Conservation (phyloP, 2,113 vertebrate species). For the Buteo buteo region DNA sequence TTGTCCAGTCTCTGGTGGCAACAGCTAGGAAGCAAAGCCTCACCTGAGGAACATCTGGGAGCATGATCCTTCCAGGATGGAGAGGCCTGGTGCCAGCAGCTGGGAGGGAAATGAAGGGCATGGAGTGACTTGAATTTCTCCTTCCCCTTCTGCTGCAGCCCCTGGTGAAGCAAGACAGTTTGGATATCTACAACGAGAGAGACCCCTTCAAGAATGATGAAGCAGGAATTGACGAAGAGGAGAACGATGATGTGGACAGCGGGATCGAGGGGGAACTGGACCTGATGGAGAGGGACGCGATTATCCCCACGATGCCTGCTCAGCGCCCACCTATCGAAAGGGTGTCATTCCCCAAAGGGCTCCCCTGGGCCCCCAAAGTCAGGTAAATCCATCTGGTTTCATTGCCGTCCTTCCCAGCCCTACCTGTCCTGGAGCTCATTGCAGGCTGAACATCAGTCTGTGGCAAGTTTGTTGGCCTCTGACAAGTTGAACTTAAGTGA, state of each 20-base stretch:
- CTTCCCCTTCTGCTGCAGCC: slow-evolving; percentile 70
- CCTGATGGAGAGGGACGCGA: slow-evolving; percentile 83
- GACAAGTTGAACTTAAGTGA: not conserved
- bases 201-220: slow-evolving; percentile 97
- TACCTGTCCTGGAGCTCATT: not conserved
- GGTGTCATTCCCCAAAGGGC: slow-evolving; percentile 90
- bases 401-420: not conserved
- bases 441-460: not conserved
- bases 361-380: slow-evolving; percentile 98
- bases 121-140: not conserved
- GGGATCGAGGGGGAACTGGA: slow-evolving; percentile 90
- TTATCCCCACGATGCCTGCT: slow-evolving; percentile 72
- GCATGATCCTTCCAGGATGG: not conserved
- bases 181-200: slow-evolving; percentile 94
- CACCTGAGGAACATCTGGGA: not conserved
- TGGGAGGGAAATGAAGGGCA: not conserved
- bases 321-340: slow-evolving; percentile 75
- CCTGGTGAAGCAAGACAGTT: slow-evolving; percentile 92
- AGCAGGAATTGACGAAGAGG: slow-evolving; percentile 84
- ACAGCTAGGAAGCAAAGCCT: not conserved
- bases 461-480: not conserved
- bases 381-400: slow-evolving; percentile 69
- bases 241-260: slow-evolving; percentile 80
- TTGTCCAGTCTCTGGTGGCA: not conserved
- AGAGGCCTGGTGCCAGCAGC: not conserved